phyloP scores from a whole-genome alignment of 2,113 vertebrate genomes.

The Strigops habroptila region DNA sequence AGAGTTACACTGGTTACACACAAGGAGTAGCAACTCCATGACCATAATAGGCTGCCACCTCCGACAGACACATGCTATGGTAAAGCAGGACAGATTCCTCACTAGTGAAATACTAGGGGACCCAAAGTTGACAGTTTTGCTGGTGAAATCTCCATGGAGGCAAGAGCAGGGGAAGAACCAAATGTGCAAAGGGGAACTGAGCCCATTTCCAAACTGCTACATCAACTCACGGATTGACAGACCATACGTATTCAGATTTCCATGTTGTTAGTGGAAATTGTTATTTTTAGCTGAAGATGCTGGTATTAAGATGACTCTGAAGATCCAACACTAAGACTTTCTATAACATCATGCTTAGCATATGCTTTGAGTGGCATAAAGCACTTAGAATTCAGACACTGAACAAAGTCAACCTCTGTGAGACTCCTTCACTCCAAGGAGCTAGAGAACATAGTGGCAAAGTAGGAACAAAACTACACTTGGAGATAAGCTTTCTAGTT shows the following conservation, averaged over 20 bases:
- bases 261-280: background rate
- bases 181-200: rapidly evolving
- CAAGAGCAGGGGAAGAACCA: background rate
- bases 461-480: background rate
- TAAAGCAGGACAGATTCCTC: background rate
- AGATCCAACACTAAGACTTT: background rate
- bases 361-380: background rate
- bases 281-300: background rate
- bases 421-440: background rate
- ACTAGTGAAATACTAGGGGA: background rate
- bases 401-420: background rate
- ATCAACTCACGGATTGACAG: background rate
- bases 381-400: background rate
- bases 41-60: background rate
- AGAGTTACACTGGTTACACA: background rate
- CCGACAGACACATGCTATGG: background rate
- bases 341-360: background rate
- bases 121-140: background rate
- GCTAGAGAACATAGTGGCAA: background rate
- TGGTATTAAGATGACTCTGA: background rate
- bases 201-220: background rate
- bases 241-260: background rate
- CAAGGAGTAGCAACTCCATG: background rate
- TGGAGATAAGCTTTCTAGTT: background rate
- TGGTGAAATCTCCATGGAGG: background rate